Evolutionary conservation across 2,888 invertebrate genomes (phyloP), one percentile per base, ranked within the genome.

Genomic region (Papilio gigon): DNA sequence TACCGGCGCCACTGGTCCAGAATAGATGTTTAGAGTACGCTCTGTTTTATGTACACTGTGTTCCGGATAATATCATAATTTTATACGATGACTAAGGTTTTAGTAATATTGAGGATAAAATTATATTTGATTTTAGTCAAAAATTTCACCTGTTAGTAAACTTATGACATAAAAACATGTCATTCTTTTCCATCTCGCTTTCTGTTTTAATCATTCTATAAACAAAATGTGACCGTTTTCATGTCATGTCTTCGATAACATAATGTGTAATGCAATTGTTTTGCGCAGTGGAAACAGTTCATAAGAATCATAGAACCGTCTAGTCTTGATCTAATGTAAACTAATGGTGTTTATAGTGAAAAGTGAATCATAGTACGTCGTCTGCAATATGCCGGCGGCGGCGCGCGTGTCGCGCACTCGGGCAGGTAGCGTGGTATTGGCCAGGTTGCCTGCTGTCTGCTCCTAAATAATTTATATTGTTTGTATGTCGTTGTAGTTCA

Each of bases 1-100:
- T 25, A 56, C 3, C 22, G 11, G 40, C 56, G 35, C 12, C 30
- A 30, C n/a, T 2, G 53, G 4, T 27, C 53, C 33, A 62, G 42
- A 67, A 67, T 62, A 67, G 62, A 56, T 66, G 25, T 68, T 64
- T 68, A 50, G 44, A 64, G 64, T 64, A 63, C 63, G 68, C 37
- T 67, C 61, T 68, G 68, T 64, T 68, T 68, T 59, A 68, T 64
- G 68, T 64, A 62, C 68, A 35, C 33, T 5, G 42, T 56, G 58
- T 47, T 67, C 59, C 59, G 47, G 11, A 62, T 56, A 42, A 35
- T 63, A 44, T 63, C 44, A 63, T 64, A 63, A 58, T 59, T 58
- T 56, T 8, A 37, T 37, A 37, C 2, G 35, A 4, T 47, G 12
- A 47, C 66, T 25, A 66, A 14, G 12, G 0, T 59, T 37, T 66